phyloP scores from a whole-genome alignment of 1,140 invertebrate genomes.

The Solenopsis fugax region DNA sequence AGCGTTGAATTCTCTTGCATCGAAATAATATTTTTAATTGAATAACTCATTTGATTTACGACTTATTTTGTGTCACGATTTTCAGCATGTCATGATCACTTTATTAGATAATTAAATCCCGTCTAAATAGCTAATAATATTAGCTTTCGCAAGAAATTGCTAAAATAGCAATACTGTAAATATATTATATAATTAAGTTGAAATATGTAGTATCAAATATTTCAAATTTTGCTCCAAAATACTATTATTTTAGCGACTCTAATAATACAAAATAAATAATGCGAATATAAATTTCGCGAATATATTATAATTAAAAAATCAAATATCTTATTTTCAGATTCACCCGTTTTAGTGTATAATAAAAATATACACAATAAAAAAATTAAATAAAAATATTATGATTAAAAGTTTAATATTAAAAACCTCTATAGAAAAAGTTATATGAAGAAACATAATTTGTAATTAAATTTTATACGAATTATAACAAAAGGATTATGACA shows the following conservation, averaged over 20 bases:
- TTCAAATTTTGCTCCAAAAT: not conserved
- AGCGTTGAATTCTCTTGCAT: not conserved
- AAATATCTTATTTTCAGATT: slow-evolving; percentile 1
- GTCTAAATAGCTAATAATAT: not conserved
- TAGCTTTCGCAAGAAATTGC: not conserved
- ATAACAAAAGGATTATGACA: slow-evolving; percentile 11
- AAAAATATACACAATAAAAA: not conserved
- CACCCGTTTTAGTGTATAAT: not conserved
- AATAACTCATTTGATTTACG: not conserved
- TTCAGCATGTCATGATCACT: not conserved
- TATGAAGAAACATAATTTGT: not conserved
- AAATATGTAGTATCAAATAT: not conserved
- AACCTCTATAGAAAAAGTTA: not conserved
- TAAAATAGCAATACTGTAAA: not conserved
- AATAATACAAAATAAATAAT: not conserved
- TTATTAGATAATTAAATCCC: not conserved
- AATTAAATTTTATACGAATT: slow-evolving; percentile 25
- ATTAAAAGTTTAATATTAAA: not conserved
- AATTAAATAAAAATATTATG: not conserved
- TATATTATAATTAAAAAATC: not conserved
- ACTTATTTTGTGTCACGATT: not conserved
- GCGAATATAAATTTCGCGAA: not conserved
- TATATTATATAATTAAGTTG: not conserved
- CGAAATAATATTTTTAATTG: slow-evolving; percentile 10
- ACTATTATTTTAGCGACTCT: not conserved